These are phyloP conservation scores for Stenopsyche tienmushanensis DNA, from an alignment of 1,140 invertebrate species.

Conservation along the genomic window DNA sequence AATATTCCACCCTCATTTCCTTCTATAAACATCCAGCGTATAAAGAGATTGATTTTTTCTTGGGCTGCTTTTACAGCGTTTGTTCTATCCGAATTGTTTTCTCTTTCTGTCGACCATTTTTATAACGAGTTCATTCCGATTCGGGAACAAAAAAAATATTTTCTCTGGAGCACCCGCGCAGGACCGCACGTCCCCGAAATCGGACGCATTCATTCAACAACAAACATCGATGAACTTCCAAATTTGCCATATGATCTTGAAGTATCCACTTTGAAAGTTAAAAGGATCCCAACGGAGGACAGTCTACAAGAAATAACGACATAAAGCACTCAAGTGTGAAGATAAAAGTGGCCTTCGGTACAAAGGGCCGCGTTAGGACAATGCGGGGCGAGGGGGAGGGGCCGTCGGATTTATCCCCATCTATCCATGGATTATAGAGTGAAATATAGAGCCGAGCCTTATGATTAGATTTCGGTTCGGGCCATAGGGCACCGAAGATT, in stretches of 20 bases:
- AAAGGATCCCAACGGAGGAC: constrained; percentile 12
- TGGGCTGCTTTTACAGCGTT: too few species aligned
- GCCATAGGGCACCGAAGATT: constrained; percentile 37
- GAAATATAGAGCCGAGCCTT: constrained; percentile 34
- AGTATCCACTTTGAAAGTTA: constrained; percentile 24
- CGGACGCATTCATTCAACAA: too few species aligned
- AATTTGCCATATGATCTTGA: constrained; percentile 9
- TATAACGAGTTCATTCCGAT: too few species aligned
- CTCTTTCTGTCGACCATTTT: too few species aligned
- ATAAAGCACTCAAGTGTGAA: constrained; percentile 37
- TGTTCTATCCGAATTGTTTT: too few species aligned
- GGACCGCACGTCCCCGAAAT: too few species aligned
- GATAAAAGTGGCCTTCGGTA: constrained; percentile 37
- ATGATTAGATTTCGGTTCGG: constrained; percentile 39
- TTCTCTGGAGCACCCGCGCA: too few species aligned
- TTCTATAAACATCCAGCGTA: not conserved
- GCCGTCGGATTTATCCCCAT: constrained; percentile 21
- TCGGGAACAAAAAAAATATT: too few species aligned
- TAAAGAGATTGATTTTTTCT: not conserved
- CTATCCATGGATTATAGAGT: constrained; percentile 38
- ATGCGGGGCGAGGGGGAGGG: too few species aligned
- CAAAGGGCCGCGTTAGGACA: constrained; percentile 15
- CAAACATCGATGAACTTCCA: not conserved
- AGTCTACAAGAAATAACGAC: constrained; percentile 35
- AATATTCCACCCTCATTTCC: constrained; percentile 7